phyloP scores from a whole-genome alignment of 1,140 invertebrate species.

The Onthophagus taurus region DNA sequence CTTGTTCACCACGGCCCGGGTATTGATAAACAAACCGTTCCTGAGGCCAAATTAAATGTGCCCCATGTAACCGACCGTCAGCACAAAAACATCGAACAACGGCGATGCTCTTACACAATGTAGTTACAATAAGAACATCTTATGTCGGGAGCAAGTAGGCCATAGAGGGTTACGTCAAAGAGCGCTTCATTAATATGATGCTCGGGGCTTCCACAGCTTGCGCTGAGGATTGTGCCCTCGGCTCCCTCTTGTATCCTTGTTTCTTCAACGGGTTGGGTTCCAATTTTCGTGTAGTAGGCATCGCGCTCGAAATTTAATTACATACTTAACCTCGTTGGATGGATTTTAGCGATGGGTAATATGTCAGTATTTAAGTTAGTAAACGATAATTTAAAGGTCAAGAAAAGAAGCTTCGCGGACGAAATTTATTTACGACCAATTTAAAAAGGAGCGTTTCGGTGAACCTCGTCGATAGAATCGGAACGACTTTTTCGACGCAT shows the following conservation, averaged over 20 bases:
- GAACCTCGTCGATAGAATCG: too few species aligned
- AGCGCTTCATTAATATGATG: conserved; percentile 28
- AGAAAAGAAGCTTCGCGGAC: too few species aligned
- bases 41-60: conserved; percentile 30
- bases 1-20: conserved; percentile 21
- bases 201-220: conserved; percentile 14
- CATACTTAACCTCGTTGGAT: conserved; percentile 19
- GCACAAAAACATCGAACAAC: conserved; percentile 24
- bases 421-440: too few species aligned
- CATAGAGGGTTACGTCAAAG: conserved; percentile 20
- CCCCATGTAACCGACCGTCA: conserved; percentile 17
- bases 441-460: too few species aligned
- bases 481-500: too few species aligned
- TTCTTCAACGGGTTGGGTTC: too few species aligned
- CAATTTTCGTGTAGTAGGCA: too few species aligned
- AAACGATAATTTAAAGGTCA: too few species aligned
- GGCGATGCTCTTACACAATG: conserved; percentile 28
- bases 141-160: conserved; percentile 25
- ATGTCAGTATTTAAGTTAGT: too few species aligned
- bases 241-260: too few species aligned
- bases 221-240: conserved; percentile 7
- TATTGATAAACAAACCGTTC: conserved; percentile 29
- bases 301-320: conserved; percentile 22
- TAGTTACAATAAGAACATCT: conserved; percentile 32
- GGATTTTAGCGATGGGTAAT: too few species aligned